Percentiles rank a stretch among this genome's conserved stretches.
Conservation (phyloP, 2,888 invertebrate genomes). For the Oeneis ivallda region DNA sequence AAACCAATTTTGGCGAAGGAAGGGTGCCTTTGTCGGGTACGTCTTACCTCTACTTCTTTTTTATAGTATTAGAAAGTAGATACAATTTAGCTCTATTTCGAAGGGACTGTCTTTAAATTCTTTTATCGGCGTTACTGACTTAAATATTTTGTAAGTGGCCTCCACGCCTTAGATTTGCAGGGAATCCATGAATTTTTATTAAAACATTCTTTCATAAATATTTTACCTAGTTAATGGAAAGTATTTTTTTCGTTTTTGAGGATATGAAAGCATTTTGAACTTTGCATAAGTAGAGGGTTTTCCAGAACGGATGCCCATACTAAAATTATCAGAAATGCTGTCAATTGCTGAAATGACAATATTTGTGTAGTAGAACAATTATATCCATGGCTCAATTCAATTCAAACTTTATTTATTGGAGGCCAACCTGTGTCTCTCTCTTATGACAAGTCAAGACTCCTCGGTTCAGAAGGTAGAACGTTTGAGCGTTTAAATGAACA, state of each 20-base stretch:
- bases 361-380: no score
- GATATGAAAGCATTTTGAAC: slow-evolving; percentile 10
- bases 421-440: no score
- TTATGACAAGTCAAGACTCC: no score
- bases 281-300: slow-evolving; percentile 10
- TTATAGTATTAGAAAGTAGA: no score
- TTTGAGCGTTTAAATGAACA: no score
- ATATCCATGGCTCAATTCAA: no score
- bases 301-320: background rate
- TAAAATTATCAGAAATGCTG: background rate
- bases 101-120: background rate
- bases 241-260: slow-evolving; percentile 18
- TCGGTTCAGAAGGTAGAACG: no score
- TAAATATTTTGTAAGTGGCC: slow-evolving; percentile 24
- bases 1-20: no score
- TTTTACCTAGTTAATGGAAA: slow-evolving; percentile 20
- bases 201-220: slow-evolving; percentile 25
- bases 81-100: background rate
- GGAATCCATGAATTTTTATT: slow-evolving; percentile 25
- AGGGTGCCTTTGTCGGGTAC: no score
- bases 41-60: no score
- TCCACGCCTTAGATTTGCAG: slow-evolving; percentile 21
- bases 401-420: no score
- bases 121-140: slow-evolving; percentile 3
- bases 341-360: no score